Conservation (phyloP, 2,888 invertebrate species). For the Dryobotodes eremita region DNA sequence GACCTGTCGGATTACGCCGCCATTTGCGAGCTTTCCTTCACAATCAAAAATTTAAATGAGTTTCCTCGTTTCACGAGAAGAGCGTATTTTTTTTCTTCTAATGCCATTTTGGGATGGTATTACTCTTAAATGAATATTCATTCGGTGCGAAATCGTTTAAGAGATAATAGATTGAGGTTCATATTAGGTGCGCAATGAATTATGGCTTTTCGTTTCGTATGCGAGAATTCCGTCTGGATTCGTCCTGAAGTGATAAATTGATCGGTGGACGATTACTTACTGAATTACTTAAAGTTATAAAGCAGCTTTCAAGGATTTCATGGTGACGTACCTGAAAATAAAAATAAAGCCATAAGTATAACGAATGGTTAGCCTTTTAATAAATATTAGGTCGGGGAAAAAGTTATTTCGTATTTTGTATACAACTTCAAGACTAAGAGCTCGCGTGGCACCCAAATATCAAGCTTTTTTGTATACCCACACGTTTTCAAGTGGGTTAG, state of each 20-base stretch:
- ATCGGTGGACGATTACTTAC: conserved; percentile 67
- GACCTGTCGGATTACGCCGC: conserved; percentile 79
- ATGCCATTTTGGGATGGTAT: conserved; percentile 87
- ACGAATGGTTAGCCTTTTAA: conserved; percentile 26
- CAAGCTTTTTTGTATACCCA: no score
- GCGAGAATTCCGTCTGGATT: conserved; percentile 77
- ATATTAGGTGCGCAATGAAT: conserved; percentile 86
- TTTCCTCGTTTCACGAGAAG: conserved; percentile 81
- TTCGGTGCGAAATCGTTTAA: conserved; percentile 88
- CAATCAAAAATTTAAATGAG: conserved; percentile 90
- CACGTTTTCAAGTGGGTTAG: no score
- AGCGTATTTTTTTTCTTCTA: conserved; percentile 83
- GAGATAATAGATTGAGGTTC: conserved; percentile 89
- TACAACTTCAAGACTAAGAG: no score
- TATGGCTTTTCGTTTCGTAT: conserved; percentile 83
- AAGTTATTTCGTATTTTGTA: no score
- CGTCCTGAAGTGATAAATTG: conserved; percentile 78
- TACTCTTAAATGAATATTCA: conserved; percentile 90
- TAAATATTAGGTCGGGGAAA: neutral
- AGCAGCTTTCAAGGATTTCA: conserved; percentile 31
- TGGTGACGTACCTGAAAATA: conserved; percentile 63
- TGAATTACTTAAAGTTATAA: conserved; percentile 29
- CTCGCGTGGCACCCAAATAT: no score
- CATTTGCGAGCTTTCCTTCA: conserved; percentile 79
- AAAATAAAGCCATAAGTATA: conserved; percentile 33